These are phyloP conservation scores for Thumatha senex DNA, from an alignment of 2,888 invertebrate genomes.

Conservation along the genomic window DNA sequence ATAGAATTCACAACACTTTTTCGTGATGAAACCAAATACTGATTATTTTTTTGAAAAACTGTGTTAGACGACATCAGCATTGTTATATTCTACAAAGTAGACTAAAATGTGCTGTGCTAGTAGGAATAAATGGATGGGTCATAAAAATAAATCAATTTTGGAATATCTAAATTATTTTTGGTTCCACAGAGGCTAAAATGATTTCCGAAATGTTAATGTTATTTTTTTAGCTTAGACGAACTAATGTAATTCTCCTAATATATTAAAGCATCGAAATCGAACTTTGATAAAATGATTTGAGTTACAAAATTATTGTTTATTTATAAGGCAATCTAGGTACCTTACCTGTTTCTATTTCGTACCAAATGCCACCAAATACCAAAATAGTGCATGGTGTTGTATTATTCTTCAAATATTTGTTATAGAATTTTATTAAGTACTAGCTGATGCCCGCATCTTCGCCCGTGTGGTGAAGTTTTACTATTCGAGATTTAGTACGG, in stretches of 20 bases:
- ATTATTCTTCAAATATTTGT: neutral
- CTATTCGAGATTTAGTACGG: no score
- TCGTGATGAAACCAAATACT: no score
- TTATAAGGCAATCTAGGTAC: no score
- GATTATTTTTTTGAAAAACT: no score
- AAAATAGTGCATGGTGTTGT: neutral
- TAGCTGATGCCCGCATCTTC: no score
- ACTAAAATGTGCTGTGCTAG: neutral
- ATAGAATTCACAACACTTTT: no score
- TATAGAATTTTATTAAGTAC: neutral
- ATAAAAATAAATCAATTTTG: constrained; percentile 8
- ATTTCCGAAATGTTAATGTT: constrained; percentile 18
- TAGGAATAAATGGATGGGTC: neutral
- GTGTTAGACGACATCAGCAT: no score
- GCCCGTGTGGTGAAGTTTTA: no score
- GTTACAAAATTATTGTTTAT: neutral
- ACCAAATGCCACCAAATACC: no score
- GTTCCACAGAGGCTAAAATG: constrained; percentile 38
- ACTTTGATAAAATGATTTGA: neutral
- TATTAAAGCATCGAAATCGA: constrained; percentile 11
- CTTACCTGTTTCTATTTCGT: neutral
- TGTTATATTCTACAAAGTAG: no score
- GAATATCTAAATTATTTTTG: constrained; percentile 25
- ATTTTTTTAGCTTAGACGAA: neutral
- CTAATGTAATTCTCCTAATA: no score